Base-by-base conservation (phyloP, 2,113 vertebrate genomes). In the Nyctibius bracteatus region DNA sequence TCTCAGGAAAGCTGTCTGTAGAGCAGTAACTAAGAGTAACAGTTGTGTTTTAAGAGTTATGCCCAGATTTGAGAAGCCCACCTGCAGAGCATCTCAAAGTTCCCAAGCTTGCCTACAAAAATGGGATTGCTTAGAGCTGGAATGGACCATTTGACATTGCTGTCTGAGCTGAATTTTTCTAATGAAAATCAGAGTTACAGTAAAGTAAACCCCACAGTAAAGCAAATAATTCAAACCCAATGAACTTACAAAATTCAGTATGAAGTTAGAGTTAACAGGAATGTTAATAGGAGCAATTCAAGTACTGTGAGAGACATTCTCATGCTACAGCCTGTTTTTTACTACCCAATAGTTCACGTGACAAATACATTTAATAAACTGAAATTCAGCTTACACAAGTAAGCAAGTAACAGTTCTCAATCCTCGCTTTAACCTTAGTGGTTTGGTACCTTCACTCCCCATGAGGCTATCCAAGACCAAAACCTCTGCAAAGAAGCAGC, bases 1-100 rank as follows among this genome's bases (percentile, higher is more conserved):
- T 95, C 91, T 94, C 78, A 70, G 93, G 96, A 92, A 94, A 77
- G 55, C 67, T 90, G 82, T 85, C 86, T 39, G 1, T 31, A 54
- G 41, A 91, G 78, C 55, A 59, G 88, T 35, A 87, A 82, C 90
- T 86, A 85, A 91, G 91, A 93, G 92, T 70, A 92, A 86, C 85
- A 86, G 72, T 74, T 81, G 43, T 37, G 25, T 68, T 94, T 47
- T 82, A 88, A 77, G 85, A 92, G 85, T 86, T 94, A 78, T 68
- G n/a, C 14, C 46, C n/a, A 37, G 37, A 68, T 83, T 88, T 87
- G 52, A 83, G 75, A 81, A 61, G 71, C 70, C 59, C 78, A 84
- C 79, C 95, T 97, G 81, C 58, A 90, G 86, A 82, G 92, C 20
- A 1, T 77, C 94, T 95, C 23, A 5, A 67, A 61, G 39, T 70